phyloP scores from a whole-genome alignment of 2,888 invertebrate species.

The Muscina levida region DNA sequence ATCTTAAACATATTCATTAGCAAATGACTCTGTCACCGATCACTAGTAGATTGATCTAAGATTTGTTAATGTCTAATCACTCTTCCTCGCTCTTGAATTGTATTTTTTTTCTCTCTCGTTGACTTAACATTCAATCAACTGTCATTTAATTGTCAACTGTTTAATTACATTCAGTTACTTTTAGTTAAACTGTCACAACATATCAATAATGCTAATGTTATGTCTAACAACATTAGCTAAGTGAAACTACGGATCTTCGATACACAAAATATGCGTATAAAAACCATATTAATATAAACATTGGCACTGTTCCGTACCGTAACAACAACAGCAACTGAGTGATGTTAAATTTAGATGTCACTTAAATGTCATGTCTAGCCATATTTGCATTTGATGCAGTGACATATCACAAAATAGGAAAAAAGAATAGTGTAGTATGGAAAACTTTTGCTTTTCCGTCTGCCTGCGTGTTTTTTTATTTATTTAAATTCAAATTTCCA shows the following conservation, averaged over 20 bases:
- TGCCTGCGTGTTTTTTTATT: too few species aligned
- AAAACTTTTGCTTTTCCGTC: neutral
- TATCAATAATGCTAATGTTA: neutral
- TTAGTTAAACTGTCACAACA: conserved; percentile 39
- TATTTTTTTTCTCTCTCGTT: too few species aligned
- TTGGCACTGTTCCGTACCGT: neutral
- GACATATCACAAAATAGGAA: conserved; percentile 57
- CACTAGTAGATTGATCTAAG: neutral
- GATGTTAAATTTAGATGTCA: conserved; percentile 74
- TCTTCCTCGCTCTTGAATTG: too few species aligned
- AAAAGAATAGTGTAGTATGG: conserved; percentile 8
- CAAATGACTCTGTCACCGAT: conserved; percentile 36
- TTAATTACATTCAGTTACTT: conserved; percentile 36
- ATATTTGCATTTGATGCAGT: conserved; percentile 68
- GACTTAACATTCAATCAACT: conserved; percentile 51
- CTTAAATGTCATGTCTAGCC: conserved; percentile 71
- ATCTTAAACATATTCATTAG: neutral
- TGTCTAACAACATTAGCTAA: too few species aligned
- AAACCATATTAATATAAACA: conserved; percentile 47
- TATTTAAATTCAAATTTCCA: neutral
- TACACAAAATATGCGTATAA: conserved; percentile 52
- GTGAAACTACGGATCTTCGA: neutral
- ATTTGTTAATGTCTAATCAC: neutral
- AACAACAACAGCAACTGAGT: conserved; percentile 19
- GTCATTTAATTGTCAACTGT: conserved; percentile 58